phyloP scores from a whole-genome alignment of 2,797 vertebrate genomes.

The Sebastes melanostomus region DNA sequence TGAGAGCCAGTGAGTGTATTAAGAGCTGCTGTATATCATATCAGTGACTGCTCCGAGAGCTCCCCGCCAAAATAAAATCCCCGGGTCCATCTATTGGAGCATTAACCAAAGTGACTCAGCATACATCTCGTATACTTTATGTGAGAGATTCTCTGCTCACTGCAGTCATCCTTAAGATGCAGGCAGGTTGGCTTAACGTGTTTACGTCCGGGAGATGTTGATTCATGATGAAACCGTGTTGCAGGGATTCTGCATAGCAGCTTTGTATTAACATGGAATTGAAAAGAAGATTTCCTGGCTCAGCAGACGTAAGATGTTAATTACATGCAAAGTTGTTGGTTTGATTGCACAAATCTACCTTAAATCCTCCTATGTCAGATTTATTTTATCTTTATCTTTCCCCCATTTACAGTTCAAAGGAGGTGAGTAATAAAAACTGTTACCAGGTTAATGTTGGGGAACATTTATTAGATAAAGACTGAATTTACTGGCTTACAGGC shows the following conservation, averaged over 20 bases:
- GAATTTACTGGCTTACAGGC: neutral
- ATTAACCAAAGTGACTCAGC: conserved; percentile 71
- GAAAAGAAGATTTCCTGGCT: conserved; percentile 4
- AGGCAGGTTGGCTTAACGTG: conserved; percentile 4
- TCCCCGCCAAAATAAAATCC: conserved; percentile 65
- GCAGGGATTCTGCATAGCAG: conserved; percentile 1
- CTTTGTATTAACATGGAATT: neutral
- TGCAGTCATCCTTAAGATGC: neutral
- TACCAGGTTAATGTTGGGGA: neutral
- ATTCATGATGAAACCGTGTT: conserved; percentile 1
- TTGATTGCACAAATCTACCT: conserved; percentile 17
- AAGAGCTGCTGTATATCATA: conserved; percentile 80
- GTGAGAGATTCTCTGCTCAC: conserved; percentile 40
- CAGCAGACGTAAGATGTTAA: neutral
- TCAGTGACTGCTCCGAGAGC: conserved; percentile 62
- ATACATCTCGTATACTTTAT: conserved; percentile 45
- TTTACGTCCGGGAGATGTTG: neutral
- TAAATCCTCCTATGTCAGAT: conserved; percentile 1
- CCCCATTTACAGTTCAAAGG: conserved; percentile 23
- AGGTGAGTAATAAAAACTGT: conserved; percentile 3
- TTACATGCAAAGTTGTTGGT: conserved; percentile 15
- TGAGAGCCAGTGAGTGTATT: conserved; percentile 80
- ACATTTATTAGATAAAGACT: neutral
- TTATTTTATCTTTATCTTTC: conserved; percentile 6
- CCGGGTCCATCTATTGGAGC: conserved; percentile 51